A percentile compares a stretch with the other conserved stretches of the same genome.
Evolutionary conservation across 1,140 invertebrate species (phyloP).

Genomic region (Tetraneura akinire): DNA sequence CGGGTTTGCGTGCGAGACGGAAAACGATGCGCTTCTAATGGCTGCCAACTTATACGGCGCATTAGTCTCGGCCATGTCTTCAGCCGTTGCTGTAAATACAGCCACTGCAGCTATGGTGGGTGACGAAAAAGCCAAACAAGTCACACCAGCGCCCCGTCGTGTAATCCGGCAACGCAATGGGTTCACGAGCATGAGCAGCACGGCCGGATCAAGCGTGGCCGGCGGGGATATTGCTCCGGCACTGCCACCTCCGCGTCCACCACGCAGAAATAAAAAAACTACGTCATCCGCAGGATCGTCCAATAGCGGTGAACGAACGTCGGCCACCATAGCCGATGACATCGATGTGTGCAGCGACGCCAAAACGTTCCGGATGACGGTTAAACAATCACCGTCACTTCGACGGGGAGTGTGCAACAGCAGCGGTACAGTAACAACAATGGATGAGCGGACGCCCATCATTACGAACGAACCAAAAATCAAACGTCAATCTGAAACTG

Average conservation of each 20-base stretch:
- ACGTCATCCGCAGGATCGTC: neutral
- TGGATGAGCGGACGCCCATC: neutral
- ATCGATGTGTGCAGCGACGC: conserved; percentile 15
- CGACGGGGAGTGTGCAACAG: conserved; percentile 33
- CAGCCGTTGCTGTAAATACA: conserved; percentile 56
- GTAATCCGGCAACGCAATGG: conserved; percentile 21
- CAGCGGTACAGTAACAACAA: neutral
- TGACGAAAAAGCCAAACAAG: conserved; percentile 39
- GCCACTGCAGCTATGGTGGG: conserved; percentile 55
- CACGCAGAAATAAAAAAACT: conserved; percentile 9
- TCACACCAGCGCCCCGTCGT: neutral
- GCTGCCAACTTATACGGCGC: conserved; percentile 87
- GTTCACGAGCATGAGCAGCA: conserved; percentile 37
- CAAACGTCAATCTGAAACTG: neutral
- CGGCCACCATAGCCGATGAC: neutral
- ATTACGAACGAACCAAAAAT: too few species aligned
- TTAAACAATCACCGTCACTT: conserved; percentile 16
- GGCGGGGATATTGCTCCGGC: neutral
- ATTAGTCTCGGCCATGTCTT: conserved; percentile 70
- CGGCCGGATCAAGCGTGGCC: conserved; percentile 7
- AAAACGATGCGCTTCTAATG: conserved; percentile 86
- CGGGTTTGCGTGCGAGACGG: conserved; percentile 82
- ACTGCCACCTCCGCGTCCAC: neutral
- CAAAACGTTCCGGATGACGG: conserved; percentile 27
- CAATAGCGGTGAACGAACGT: neutral